These are phyloP conservation scores for Crypturellus tataupa DNA, from an alignment of 2,797 vertebrate genomes.

Conservation along the genomic window DNA sequence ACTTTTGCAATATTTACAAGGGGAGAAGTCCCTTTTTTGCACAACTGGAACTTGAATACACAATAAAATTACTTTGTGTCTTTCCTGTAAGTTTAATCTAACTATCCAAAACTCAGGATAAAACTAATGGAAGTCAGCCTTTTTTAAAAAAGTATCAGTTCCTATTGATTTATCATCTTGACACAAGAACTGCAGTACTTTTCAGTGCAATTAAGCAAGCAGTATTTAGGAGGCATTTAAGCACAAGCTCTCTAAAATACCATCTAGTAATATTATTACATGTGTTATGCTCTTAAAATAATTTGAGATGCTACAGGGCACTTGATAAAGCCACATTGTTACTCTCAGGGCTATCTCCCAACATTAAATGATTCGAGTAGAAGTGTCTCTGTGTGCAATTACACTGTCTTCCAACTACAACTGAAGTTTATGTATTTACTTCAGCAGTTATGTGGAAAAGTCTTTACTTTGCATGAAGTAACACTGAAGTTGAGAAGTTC, in stretches of 20 bases:
- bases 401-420: background rate
- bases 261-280: background rate
- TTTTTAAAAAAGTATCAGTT: background rate
- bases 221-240: background rate
- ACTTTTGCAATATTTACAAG: background rate
- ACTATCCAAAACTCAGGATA: background rate
- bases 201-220: background rate
- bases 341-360: background rate
- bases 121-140: background rate
- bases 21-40: background rate
- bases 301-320: background rate
- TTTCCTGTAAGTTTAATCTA: background rate
- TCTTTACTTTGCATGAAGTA: slow-evolving; percentile 1
- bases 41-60: background rate
- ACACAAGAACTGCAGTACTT: background rate
- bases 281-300: background rate
- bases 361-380: background rate
- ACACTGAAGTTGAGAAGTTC: background rate
- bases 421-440: background rate
- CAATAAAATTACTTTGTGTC: background rate
- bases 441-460: background rate
- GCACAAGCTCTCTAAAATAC: background rate
- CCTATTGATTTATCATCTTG: background rate
- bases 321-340: background rate
- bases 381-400: background rate